Base-by-base conservation (phyloP, 2,113 vertebrate species). In the Elephantulus edwardii region DNA sequence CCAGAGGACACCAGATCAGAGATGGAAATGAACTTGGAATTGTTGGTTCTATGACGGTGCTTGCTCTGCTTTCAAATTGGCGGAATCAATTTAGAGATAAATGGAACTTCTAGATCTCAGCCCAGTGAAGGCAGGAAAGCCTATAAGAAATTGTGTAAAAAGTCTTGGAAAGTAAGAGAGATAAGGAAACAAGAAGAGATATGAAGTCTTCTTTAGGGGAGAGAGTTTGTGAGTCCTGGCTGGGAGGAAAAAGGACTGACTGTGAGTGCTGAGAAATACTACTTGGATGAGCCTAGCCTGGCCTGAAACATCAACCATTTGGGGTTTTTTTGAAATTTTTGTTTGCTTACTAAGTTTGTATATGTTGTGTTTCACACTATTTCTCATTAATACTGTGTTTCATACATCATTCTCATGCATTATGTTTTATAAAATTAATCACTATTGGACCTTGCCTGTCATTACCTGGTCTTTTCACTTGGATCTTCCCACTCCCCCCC, bases 91-190 rank as follows among this genome's bases (percentile, higher is more conserved):
- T 20, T 79, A 79, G 30, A 93, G 79, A 19, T 79, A 58, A 66
- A 20, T 54, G 54, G 54, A 66, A 72, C 2, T 35, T 56, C 50
- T 70, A 17, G 24, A 26, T 14, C 42, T 93, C 35, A 83, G 44
- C 12, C 8, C 3, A 52, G 44, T 24, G 60, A 88, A 42, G 83
- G 19, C 35, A 54, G 44, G 10, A 46, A 86, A 76, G 13, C 64
- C 70, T 33, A 30, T n/a, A 83, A n/a, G 58, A 79, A 50, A 28
- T 54, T 35, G 13, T 16, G 44, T n/a, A n/a, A n/a, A 88, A 52
- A 62, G 8, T 7, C 74, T 85, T 89, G 64, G 50, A 86, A 90
- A 88, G 35, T 44, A 64, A 81, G 42, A 81, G 42, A 78, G 40
- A 42, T 78, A 22, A 14, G 2, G 52, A 5, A 50, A 0, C 70